Evolutionary conservation across 2,113 vertebrate species (phyloP).

Genomic region (Brachyhypopomus gauderio): DNA sequence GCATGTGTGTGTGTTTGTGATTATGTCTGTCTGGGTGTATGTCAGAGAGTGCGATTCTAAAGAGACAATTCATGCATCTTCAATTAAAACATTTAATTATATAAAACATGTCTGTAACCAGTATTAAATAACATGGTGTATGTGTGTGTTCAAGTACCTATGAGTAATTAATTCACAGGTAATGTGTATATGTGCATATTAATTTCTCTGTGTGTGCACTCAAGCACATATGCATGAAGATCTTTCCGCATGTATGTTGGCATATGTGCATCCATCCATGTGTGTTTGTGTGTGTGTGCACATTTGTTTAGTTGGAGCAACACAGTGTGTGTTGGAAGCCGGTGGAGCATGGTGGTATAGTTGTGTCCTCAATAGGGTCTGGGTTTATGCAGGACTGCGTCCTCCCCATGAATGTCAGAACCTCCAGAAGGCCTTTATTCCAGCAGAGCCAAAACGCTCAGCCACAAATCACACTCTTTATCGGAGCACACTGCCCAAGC

Average conservation of each 20-base stretch:
- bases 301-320: background rate
- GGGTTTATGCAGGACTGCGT: background rate
- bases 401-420: background rate
- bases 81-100: constrained; percentile 34
- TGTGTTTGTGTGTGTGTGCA: background rate
- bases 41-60: background rate
- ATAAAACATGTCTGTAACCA: background rate
- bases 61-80: constrained; percentile 37
- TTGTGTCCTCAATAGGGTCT: background rate
- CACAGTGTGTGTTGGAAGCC: background rate
- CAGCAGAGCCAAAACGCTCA: background rate
- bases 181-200: background rate
- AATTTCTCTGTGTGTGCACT: background rate
- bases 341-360: background rate
- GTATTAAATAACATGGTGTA: background rate
- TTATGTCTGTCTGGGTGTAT: background rate
- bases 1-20: background rate
- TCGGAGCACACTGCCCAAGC: background rate
- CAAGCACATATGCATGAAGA: background rate
- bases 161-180: background rate
- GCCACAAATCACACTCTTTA: background rate
- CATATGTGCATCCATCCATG: background rate
- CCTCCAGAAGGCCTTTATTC: background rate
- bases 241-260: background rate
- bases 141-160: background rate